Conservation (phyloP, 53 echinoderm and acorn worm genomes). For the Holothuria scabra region DNA sequence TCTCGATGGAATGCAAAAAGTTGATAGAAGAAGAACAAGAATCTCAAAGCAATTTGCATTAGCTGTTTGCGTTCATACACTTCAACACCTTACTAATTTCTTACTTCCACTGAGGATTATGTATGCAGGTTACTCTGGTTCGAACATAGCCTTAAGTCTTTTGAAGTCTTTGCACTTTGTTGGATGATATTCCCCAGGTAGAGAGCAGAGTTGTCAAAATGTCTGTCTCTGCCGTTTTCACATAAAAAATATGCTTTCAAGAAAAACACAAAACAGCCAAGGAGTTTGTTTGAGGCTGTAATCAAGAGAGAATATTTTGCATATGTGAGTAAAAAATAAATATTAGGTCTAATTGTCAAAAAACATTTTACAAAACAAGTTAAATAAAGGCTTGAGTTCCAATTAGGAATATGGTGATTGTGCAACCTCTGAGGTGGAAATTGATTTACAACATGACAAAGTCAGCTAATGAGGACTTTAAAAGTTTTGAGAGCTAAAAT, state of each 20-base stretch:
- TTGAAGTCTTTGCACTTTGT: constrained; percentile 30
- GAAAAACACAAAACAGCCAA: background rate
- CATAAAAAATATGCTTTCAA: constrained; percentile 33
- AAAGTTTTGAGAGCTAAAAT: no score
- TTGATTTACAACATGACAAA: no score
- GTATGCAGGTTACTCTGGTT: constrained; percentile 20
- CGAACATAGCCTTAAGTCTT: constrained; percentile 9
- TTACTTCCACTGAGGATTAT: constrained; percentile 1
- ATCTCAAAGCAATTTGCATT: constrained; percentile 44
- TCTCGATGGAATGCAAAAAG: constrained; percentile 4
- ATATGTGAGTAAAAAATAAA: background rate
- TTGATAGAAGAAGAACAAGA: constrained; percentile 6
- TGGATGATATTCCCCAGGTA: constrained; percentile 14
- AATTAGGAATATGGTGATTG: no score
- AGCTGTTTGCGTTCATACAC: constrained; percentile 37
- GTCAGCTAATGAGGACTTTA: no score
- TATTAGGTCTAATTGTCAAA: constrained; percentile 18
- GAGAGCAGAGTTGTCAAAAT: constrained; percentile 15
- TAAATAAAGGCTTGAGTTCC: background rate
- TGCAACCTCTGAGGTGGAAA: no score
- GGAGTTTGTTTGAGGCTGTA: no score
- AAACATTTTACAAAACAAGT: constrained; percentile 16
- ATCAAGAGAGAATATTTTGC: no score
- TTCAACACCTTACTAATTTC: constrained; percentile 31
- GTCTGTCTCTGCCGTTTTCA: constrained; percentile 26